Evolutionary conservation across 2,797 vertebrate genomes (phyloP), one percentile per base, ranked within the genome.

Genomic region (Dryobates pubescens): DNA sequence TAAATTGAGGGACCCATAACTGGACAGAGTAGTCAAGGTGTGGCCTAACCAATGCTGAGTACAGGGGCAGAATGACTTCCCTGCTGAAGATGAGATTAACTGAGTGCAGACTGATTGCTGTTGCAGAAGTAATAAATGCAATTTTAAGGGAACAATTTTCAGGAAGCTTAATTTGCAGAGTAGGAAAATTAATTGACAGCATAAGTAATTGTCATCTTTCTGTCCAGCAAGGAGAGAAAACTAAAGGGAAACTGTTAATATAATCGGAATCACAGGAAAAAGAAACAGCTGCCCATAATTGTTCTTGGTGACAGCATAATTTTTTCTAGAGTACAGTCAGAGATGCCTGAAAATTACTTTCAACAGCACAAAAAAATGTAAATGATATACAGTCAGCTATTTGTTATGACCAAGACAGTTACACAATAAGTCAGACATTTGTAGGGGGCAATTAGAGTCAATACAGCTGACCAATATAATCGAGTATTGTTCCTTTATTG

Each of bases 151-250:
- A 95, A 82, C 36, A 85, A 64, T 87, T 86, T 87, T 92, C 63
- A 83, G 82, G 79, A 92, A 92, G 73, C 74, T 94, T 93, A 87
- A 93, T 95, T 92, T 92, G n/a, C 29, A 59, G 70, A 59, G 36
- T 70, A 56, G 78, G 82, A 88, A 88, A 78, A 92, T 94, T 87
- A 93, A 88, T 81, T 90, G 91, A 81, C 47, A 80, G 34, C 73
- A 83, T 70, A 56, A 53, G 26, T 78, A 90, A 75, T 92, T 93
- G 93, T 83, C 82, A 72, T 92, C 67, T 82, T 83, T 94, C 63
- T 15, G 85, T 74, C 59, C 82, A 93, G 26, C 65, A 77, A 80
- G 41, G 56, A 74, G 18, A 85, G 38, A 77, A 90, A 85, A 71
- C 45, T 64, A 56, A 88, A 80, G 30, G 61, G 73, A 72, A 93